Base-by-base conservation (phyloP, 2,797 vertebrate species). In the Hemibagrus guttatus region DNA sequence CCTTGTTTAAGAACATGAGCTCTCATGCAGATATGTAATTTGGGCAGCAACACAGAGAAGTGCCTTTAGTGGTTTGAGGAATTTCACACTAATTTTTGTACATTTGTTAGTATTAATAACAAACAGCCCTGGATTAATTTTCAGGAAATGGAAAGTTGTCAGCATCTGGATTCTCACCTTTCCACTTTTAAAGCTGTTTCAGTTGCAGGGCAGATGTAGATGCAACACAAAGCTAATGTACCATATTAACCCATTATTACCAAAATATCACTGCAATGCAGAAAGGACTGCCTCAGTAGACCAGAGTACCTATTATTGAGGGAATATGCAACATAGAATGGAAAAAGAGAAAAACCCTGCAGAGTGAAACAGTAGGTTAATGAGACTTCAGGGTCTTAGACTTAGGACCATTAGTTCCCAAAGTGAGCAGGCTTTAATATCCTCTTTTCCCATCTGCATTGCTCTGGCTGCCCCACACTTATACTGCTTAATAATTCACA, bases 401-500 rank as follows among this genome's bases (percentile, higher is more conserved):
- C 68, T 81, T 68, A 84, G 85, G 89, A 49, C 87, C 79, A 71
- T 88, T 90, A 84, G 88, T 89, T 91, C 68, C 78, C 78, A 89
- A 89, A 90, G 87, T 46, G 64, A 81, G 80, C 64, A 89, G 78
- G 56, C 56, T 87, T 90, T 90, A 90, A 91, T 90, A 90, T 91
- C 87, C 86, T 54, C 86, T 91, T 84, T 91, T 86, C 66, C 68
- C 61, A 28, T 85, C 68, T 85, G 42, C 86, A 63, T 76, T 75
- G 23, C 64, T 85, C 84, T 85, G 6, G 2, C 14, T 84, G 82
- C 84, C 87, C 81, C 76, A 84, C 90, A 88, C 90, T 81, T 85
- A 85, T 86, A 46, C 89, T 92, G 75, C n/a, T 90, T 89, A 90
- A 90, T 91, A 92, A 90, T 84, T 92, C 90, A 91, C 85, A 54